These are phyloP conservation scores for Ibidorhyncha struthersii DNA, from an alignment of 2,113 vertebrate species.

Conservation along the genomic window DNA sequence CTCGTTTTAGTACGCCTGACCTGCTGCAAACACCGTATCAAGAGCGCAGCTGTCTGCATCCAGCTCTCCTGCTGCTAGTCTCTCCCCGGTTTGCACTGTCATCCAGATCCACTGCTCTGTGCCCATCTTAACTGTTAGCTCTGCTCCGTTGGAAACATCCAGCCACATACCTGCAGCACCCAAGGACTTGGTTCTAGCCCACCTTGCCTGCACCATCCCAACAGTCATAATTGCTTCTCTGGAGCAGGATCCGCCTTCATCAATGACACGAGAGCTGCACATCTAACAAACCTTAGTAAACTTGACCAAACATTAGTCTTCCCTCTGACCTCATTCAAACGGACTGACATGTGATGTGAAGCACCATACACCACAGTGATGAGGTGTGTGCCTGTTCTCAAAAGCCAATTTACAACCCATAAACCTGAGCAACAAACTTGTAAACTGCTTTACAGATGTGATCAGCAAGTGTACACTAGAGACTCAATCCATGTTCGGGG, in stretches of 20 bases:
- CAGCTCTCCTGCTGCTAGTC: background rate
- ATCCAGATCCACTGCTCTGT: background rate
- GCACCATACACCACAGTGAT: background rate
- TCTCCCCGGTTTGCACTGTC: background rate
- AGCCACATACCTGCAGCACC: background rate
- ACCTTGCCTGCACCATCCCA: background rate
- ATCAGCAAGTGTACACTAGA: background rate
- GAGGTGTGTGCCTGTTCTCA: background rate
- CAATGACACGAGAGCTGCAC: background rate
- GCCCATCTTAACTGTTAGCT: background rate
- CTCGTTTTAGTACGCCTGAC: background rate
- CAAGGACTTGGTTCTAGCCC: background rate
- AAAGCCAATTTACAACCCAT: background rate
- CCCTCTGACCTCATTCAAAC: background rate
- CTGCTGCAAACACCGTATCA: background rate
- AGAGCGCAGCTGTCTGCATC: background rate
- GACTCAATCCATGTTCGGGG: background rate
- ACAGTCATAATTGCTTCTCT: background rate
- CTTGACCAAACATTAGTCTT: background rate
- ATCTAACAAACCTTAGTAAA: background rate
- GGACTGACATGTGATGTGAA: background rate
- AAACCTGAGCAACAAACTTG: background rate
- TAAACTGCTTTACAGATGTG: background rate
- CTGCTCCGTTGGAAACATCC: background rate
- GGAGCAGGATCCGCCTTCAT: background rate